Conservation (phyloP, 2,113 vertebrate genomes). For the Setophaga petechia region DNA sequence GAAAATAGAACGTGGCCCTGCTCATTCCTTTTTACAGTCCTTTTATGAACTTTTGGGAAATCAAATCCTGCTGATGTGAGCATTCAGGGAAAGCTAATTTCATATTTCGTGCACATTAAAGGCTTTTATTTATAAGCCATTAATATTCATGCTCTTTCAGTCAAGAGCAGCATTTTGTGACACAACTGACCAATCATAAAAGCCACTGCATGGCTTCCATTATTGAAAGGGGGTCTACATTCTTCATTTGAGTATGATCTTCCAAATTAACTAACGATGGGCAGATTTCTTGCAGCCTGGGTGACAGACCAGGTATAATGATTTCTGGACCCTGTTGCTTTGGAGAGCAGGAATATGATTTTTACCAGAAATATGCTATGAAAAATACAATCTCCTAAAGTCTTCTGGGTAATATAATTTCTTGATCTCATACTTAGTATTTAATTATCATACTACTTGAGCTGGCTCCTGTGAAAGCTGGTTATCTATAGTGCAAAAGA, state of each 20-base stretch:
- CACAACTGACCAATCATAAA: neutral
- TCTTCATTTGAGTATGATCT: neutral
- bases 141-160: neutral
- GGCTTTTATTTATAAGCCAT: neutral
- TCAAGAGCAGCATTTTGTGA: neutral
- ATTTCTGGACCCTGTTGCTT: neutral
- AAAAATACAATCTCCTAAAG: neutral
- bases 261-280: neutral
- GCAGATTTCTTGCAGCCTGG: neutral
- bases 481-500: neutral
- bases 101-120: neutral
- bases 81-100: conserved; percentile 25
- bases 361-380: neutral
- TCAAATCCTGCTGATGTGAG: conserved; percentile 20
- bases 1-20: neutral
- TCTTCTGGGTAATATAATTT: neutral
- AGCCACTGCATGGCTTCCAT: neutral
- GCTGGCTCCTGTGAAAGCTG: neutral
- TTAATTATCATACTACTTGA: neutral
- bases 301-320: neutral
- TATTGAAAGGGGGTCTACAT: neutral
- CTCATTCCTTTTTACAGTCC: neutral
- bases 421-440: neutral
- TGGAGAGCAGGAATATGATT: neutral
- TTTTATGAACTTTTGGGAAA: conserved; percentile 29